Evolutionary conservation across 2,797 vertebrate species (phyloP).

Genomic region (Enteromius fasciolatus): DNA sequence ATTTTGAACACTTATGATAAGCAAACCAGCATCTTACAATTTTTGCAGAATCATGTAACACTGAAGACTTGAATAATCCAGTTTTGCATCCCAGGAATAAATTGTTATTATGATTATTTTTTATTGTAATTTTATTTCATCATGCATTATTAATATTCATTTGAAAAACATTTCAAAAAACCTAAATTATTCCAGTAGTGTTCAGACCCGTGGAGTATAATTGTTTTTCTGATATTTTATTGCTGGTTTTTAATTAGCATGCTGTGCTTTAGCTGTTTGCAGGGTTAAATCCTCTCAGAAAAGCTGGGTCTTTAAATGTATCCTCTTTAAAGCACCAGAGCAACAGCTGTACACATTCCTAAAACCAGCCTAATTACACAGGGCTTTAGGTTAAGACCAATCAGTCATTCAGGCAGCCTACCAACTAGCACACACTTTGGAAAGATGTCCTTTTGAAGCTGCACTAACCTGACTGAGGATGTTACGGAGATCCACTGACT

Average conservation of each 20-base stretch:
- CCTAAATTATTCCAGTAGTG: neutral
- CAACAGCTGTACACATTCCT: neutral
- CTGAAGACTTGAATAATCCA: neutral
- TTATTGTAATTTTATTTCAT: neutral
- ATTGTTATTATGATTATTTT: neutral
- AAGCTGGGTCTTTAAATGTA: constrained; percentile 1
- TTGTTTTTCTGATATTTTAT: neutral
- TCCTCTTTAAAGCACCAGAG: constrained; percentile 1
- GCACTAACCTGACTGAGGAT: neutral
- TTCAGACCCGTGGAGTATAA: neutral
- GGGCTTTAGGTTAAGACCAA: neutral
- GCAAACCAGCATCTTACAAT: neutral
- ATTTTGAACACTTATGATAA: neutral
- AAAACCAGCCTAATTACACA: neutral
- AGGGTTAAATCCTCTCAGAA: constrained; percentile 13
- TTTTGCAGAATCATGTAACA: neutral
- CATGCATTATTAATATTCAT: neutral
- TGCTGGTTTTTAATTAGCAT: neutral
- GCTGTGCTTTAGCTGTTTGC: constrained; percentile 4
- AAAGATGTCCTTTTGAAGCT: neutral
- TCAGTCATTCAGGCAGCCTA: neutral
- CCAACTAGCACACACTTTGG: neutral
- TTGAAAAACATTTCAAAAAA: neutral
- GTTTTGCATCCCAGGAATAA: neutral
- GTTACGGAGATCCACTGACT: neutral